Conservation (phyloP, 2,113 vertebrate genomes). For the Motacilla tschutschensis region DNA sequence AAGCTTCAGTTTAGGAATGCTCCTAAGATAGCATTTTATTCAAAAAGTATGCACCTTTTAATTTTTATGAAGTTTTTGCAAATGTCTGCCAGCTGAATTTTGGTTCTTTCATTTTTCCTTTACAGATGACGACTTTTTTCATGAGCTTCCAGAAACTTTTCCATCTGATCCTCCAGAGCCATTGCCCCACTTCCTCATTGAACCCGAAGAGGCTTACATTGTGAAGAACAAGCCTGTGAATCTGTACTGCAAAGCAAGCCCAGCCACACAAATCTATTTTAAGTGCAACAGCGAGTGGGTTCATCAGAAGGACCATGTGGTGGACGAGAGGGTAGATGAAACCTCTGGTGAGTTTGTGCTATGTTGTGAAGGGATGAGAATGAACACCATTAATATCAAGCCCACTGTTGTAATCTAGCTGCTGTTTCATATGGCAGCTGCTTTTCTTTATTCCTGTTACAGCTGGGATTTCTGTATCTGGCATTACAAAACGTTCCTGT, state of each 20-base stretch:
- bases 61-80: background rate
- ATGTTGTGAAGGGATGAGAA: background rate
- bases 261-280: constrained; percentile 96
- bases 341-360: constrained; percentile 83
- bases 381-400: background rate
- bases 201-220: constrained; percentile 94
- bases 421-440: background rate
- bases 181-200: constrained; percentile 91
- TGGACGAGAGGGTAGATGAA: constrained; percentile 91
- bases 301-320: constrained; percentile 94
- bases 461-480: background rate
- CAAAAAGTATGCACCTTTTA: background rate
- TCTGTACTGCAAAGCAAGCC: constrained; percentile 93
- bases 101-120: background rate
- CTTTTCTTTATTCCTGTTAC: background rate
- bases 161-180: constrained; percentile 95
- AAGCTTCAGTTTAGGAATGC: background rate
- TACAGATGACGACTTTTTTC: constrained; percentile 91
- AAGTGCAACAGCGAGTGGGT: constrained; percentile 98
- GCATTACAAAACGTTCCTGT: background rate
- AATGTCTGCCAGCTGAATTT: background rate
- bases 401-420: background rate
- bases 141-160: constrained; percentile 94
- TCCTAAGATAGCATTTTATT: background rate
- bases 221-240: constrained; percentile 94